Percentiles rank a stretch among this genome's conserved stretches.
Evolutionary conservation across 2,113 vertebrate species (phyloP).

Genomic region (Glaucomys volans): DNA sequence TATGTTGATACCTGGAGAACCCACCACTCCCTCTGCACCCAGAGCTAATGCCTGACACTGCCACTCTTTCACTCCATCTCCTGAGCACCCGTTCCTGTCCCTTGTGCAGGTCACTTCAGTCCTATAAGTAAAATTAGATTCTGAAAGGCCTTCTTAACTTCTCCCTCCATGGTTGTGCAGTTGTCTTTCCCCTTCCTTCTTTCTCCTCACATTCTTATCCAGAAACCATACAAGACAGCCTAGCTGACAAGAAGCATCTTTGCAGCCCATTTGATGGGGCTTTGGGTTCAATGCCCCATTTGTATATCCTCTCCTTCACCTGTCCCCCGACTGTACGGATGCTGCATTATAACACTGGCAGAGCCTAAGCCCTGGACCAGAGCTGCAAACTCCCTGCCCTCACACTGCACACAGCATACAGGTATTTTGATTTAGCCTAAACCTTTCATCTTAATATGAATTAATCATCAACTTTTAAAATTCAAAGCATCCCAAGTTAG

Average conservation of each 20-base stretch:
- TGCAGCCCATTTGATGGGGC: neutral
- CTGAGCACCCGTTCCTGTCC: neutral
- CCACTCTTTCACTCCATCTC: neutral
- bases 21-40: neutral
- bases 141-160: neutral
- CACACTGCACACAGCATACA: neutral
- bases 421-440: neutral
- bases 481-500: neutral
- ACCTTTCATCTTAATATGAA: neutral
- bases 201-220: neutral
- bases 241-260: neutral
- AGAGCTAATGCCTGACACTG: neutral
- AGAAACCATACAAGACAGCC: neutral
- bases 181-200: neutral
- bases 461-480: slow-evolving; percentile 14
- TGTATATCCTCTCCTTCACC: neutral
- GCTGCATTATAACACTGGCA: neutral
- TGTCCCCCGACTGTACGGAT: neutral
- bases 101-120: neutral
- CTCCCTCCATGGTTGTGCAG: neutral
- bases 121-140: neutral
- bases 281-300: neutral
- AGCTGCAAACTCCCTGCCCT: neutral
- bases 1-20: neutral
- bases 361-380: neutral